These are phyloP conservation scores for Aptenodytes patagonicus DNA, from an alignment of 2,113 vertebrate species.

Conservation along the genomic window DNA sequence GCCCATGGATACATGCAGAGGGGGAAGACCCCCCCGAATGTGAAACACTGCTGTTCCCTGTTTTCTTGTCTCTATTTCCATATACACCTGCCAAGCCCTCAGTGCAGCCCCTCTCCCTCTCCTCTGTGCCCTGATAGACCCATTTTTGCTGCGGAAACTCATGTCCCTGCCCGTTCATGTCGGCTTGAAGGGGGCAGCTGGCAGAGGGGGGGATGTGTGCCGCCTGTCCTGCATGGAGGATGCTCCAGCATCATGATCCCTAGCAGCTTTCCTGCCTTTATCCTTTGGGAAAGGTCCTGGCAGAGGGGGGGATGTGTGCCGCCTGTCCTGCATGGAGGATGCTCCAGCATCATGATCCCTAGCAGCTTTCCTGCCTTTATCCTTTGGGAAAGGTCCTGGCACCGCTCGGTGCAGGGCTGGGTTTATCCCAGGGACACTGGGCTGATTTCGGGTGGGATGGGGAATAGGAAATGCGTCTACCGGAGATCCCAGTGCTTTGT, in stretches of 20 bases:
- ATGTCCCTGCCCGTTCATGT: fast-evolving
- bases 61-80: neutral
- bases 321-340: neutral
- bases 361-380: neutral
- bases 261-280: neutral
- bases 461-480: neutral
- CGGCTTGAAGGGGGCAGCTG: neutral
- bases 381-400: neutral
- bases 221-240: fast-evolving
- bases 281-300: neutral
- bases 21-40: neutral
- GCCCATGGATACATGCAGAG: neutral
- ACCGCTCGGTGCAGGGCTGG: fast-evolving
- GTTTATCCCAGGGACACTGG: neutral
- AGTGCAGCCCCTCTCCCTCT: neutral
- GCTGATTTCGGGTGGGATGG: neutral
- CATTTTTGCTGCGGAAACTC: neutral
- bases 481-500: neutral
- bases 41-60: neutral
- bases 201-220: fast-evolving
- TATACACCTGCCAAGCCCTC: neutral
- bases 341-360: neutral
- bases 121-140: neutral
- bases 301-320: fast-evolving
- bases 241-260: neutral